Evolutionary conservation across 1,140 invertebrate species (phyloP).

Genomic region (Drosophila persimilis): DNA sequence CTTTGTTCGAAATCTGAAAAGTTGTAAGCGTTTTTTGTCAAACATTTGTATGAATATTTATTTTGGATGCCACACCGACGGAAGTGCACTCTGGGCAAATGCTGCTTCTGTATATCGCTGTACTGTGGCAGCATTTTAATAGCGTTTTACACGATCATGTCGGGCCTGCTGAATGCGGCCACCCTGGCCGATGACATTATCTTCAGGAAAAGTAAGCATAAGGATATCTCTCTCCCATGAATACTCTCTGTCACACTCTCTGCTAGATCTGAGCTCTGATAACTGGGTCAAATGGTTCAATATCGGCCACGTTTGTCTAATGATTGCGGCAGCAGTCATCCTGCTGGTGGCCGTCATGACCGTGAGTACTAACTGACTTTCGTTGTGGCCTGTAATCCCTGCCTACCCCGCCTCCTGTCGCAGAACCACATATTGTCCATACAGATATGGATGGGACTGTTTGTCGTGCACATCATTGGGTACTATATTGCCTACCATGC

Average conservation of each 20-base stretch:
- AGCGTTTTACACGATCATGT: constrained; percentile 38
- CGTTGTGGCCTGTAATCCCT: too few species aligned
- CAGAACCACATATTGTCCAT: constrained; percentile 1
- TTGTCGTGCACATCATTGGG: constrained; percentile 20
- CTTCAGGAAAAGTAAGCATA: constrained; percentile 20
- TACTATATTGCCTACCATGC: constrained; percentile 37
- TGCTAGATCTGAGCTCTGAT: constrained; percentile 12
- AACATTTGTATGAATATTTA: constrained; percentile 8
- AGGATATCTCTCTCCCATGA: neutral
- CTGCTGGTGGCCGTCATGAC: constrained; percentile 24
- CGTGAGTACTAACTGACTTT: constrained; percentile 4
- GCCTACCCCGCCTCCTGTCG: neutral
- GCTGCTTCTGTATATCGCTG: constrained; percentile 14
- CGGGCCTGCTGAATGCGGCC: constrained; percentile 35
- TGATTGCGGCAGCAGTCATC: constrained; percentile 26
- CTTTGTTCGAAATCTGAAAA: constrained; percentile 1
- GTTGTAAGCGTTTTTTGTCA: constrained; percentile 20
- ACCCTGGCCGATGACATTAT: constrained; percentile 21
- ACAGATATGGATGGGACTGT: constrained; percentile 29
- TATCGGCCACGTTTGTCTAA: constrained; percentile 30
- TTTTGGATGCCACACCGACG: constrained; percentile 32
- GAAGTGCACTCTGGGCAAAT: constrained; percentile 9
- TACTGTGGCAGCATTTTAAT: constrained; percentile 41
- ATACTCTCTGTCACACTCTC: too few species aligned
- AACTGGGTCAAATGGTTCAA: constrained; percentile 33